Conservation (phyloP, 2,797 vertebrate species). For the Cuniculus paca region DNA sequence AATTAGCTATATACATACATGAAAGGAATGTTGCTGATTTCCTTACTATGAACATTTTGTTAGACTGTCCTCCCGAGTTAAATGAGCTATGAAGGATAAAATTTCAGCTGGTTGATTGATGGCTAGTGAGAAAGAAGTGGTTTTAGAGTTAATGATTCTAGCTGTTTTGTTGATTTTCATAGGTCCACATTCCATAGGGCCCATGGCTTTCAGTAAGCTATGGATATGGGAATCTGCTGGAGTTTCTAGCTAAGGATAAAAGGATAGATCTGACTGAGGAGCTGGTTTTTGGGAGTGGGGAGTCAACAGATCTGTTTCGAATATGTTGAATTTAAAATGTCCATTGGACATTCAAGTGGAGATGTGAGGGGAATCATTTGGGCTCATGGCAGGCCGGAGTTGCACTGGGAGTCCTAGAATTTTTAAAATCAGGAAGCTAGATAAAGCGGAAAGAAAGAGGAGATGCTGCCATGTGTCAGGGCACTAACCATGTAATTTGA, state of each 20-base stretch:
- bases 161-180: slow-evolving; percentile 38
- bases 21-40: not conserved
- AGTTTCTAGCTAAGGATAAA: not conserved
- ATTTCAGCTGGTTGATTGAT: not conserved
- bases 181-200: not conserved
- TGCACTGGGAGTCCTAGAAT: not conserved
- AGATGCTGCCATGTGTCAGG: not conserved
- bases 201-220: no score
- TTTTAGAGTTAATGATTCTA: slow-evolving; percentile 67
- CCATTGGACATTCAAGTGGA: not conserved
- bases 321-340: not conserved
- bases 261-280: not conserved
- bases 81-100: not conserved
- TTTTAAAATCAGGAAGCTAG: not conserved
- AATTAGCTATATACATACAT: not conserved
- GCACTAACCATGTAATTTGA: rapidly evolving
- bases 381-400: not conserved
- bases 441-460: not conserved
- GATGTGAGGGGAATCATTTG: not conserved
- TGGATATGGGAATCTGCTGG: not conserved
- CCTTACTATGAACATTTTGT: slow-evolving; percentile 44
- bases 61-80: not conserved
- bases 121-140: not conserved
- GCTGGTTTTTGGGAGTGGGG: not conserved
- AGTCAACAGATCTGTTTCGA: not conserved